Evolutionary conservation across 2,113 vertebrate species (phyloP), one percentile per base, ranked within the genome.

Genomic region (Cygnus atratus): DNA sequence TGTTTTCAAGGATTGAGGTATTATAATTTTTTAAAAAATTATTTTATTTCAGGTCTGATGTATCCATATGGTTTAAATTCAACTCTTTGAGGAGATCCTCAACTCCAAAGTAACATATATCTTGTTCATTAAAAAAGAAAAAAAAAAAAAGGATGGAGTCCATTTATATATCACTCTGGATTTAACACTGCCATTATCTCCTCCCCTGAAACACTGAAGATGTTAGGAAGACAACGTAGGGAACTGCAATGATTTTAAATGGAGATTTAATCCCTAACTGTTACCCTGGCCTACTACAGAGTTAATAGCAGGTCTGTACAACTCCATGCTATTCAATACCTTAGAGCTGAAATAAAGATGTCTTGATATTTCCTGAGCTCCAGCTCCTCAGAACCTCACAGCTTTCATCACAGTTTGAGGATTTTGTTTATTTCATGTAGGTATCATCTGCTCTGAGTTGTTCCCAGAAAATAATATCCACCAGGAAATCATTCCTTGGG

Each of bases 381-480:
- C 46, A 61, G 11, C 35, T 79, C 73, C 68, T 89, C 7, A 4
- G 39, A 77, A 44, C 24, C 61, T 84, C 31, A 59, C 21, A 93
- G 63, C 9, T 87, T 93, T 87, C 83, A 81, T 70, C 33, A 3
- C 43, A 92, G 73, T 76, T 37, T 68, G 88, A 90, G 57, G 68
- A 85, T 93, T 95, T 71, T 91, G 79, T 83, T 95, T 93, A 70
- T 95, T 92, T 91, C 58, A 1, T 6, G 15, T 33, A 82, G 26
- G 14, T 92, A 43, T 75, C 61, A 43, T 57, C 67, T 65, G 50
- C 28, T 52, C 63, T 11, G 10, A 75, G 68, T 20, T 70, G 70
- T 66, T 96, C 87, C 85, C 86, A 44, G 54, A 82, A 94, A 93
- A 76, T 84, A 89, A 90, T 65, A 68, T 86, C 76, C 66, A 26